Evolutionary conservation across 2,888 invertebrate genomes (phyloP), one percentile per base, ranked within the genome.

Genomic region (Stramonita haemastoma): DNA sequence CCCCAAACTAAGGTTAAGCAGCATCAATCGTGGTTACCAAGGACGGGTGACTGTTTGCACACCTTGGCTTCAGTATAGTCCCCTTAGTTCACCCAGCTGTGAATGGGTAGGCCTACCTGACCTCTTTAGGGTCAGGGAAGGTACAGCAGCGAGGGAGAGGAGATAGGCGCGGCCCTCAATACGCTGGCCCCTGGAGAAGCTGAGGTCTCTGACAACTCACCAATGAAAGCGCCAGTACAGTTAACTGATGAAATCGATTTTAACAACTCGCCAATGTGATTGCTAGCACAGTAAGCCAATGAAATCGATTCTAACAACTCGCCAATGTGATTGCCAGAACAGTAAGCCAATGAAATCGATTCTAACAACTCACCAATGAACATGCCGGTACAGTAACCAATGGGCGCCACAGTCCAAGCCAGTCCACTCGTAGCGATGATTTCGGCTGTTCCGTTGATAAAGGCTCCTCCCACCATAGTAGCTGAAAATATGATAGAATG

Each of bases 401-500:
- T 86, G 13, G 93, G 92, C 66, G 92, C 93, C 36, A 92, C 90
- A 4, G 92, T 91, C 92, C 92, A 92, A 0, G 92, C 66, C 36
- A 93, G 29, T 26, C 93, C 93, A n/a, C 90, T 88, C 11, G 89
- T 89, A 6, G 90, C 92, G 2, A 92, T 91, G 66, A 90, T 88
- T 88, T 92, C 92, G 13, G 92, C 92, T 83, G 92, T 91, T 29
- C 93, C 93, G 84, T 92, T 93, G 6, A 93, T 91, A 84, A 91
- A 93, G 13, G 91, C 93, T 36, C 93, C 93, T 57, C 93, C 93
- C 32, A 93, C 93, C 91, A 91, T 91, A 11, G 92, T 93, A 4
- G 93, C 93, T 93, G 87, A 66, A 86, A 86, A 29, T 26, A 57
- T 29, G 6, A 34, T 11, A 81, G 17, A 19, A 19, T 66, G 66